Evolutionary conservation across 92 coral and sea anemone genomes (phyloP).

Genomic region (Phenganax subtilis): DNA sequence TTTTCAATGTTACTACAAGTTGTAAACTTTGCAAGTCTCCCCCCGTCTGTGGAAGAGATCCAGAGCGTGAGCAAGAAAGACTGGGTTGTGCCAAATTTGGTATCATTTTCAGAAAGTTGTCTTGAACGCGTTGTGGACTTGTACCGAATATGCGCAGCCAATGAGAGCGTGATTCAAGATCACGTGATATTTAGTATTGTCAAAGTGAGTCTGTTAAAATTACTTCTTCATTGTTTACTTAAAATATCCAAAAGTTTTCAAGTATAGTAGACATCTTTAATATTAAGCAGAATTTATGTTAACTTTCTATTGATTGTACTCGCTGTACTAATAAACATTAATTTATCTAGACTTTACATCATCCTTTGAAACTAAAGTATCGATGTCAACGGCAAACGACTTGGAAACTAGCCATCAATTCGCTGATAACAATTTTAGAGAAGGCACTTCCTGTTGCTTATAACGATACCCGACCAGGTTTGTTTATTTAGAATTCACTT

Average conservation of each 20-base stretch:
- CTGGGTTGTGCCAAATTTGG: constrained; percentile 67
- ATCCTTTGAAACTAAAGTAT: constrained; percentile 84
- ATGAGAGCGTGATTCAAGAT: constrained; percentile 79
- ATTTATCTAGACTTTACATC: constrained; percentile 64
- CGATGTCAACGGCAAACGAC: constrained; percentile 94
- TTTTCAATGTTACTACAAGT: constrained; percentile 69
- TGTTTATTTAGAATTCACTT: neutral
- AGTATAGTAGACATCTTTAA: neutral
- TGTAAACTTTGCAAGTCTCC: constrained; percentile 63
- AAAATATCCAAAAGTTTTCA: neutral
- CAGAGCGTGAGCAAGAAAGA: constrained; percentile 53
- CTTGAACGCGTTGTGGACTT: constrained; percentile 63
- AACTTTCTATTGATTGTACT: neutral
- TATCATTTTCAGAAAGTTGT: constrained; percentile 91
- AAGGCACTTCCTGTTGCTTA: constrained; percentile 83
- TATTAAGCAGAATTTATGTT: neutral
- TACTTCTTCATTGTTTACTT: neutral
- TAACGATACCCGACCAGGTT: constrained; percentile 49
- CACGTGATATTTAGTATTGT: constrained; percentile 83
- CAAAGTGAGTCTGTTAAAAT: constrained; percentile 51
- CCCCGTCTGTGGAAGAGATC: constrained; percentile 63
- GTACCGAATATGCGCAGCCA: constrained; percentile 68
- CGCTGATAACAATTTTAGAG: constrained; percentile 69
- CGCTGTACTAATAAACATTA: neutral
- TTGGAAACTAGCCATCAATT: constrained; percentile 93